phyloP scores from a whole-genome alignment of 2,797 vertebrate genomes.

The Myoxocephalus aenaeus region DNA sequence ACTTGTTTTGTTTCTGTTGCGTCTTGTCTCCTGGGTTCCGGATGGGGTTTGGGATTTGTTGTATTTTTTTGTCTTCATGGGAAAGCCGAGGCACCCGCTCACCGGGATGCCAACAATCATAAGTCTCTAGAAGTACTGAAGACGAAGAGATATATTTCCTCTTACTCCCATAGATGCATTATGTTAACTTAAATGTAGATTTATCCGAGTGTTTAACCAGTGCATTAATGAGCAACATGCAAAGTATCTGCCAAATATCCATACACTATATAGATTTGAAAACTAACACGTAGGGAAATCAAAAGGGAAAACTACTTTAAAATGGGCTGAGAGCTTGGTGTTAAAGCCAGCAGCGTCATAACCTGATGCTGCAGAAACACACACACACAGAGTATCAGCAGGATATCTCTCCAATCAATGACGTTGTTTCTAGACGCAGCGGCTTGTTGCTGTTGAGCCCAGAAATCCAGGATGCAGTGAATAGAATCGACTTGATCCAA shows the following conservation, averaged over 20 bases:
- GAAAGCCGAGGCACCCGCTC: slow-evolving; percentile 52
- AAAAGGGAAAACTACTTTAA: slow-evolving; percentile 34
- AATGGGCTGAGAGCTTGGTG: slow-evolving; percentile 47
- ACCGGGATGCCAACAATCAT: slow-evolving; percentile 72
- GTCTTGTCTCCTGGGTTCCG: slow-evolving; percentile 55
- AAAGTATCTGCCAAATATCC: slow-evolving; percentile 77
- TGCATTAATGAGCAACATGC: slow-evolving; percentile 69
- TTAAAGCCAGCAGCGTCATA: slow-evolving; percentile 37
- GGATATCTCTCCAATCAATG: slow-evolving; percentile 39
- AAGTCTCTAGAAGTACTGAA: slow-evolving; percentile 64
- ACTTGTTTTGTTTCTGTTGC: slow-evolving; percentile 73
- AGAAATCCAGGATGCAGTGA: slow-evolving; percentile 46
- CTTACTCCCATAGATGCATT: slow-evolving; percentile 56
- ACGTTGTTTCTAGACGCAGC: slow-evolving; percentile 45
- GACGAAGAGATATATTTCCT: slow-evolving; percentile 48
- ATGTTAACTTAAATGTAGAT: slow-evolving; percentile 65
- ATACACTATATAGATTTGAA: slow-evolving; percentile 56
- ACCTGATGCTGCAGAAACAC: background rate
- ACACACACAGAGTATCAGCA: slow-evolving; percentile 29
- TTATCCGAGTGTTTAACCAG: slow-evolving; percentile 70
- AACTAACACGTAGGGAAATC: slow-evolving; percentile 57
- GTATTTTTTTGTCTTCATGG: slow-evolving; percentile 57
- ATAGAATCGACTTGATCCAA: slow-evolving; percentile 33
- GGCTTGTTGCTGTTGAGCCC: slow-evolving; percentile 28
- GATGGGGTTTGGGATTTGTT: slow-evolving; percentile 49